Evolutionary conservation across 92 coral and sea anemone species (phyloP).

Genomic region (Parazoanthus darwini): DNA sequence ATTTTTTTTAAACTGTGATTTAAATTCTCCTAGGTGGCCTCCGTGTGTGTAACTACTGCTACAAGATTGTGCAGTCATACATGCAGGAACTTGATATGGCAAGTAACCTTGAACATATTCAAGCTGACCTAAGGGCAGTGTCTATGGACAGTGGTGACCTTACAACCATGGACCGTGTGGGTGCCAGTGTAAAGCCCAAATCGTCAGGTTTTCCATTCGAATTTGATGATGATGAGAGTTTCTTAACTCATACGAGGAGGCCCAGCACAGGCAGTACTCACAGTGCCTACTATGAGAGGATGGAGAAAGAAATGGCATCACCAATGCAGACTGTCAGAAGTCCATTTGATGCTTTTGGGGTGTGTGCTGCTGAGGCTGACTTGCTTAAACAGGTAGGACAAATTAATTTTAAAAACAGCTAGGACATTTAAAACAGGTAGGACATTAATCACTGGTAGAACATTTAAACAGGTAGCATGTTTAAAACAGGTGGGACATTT

Average conservation of each 20-base stretch:
- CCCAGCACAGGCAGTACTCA: conserved; percentile 47
- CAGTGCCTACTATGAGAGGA: conserved; percentile 54
- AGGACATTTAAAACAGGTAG: no score
- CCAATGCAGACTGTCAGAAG: conserved; percentile 52
- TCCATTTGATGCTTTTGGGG: conserved; percentile 98
- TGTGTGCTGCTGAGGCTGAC: conserved; percentile 95
- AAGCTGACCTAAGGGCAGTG: conserved; percentile 78
- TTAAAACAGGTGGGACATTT: conserved; percentile 60
- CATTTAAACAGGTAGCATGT: no score
- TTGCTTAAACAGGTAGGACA: conserved; percentile 82
- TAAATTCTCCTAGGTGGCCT: conserved; percentile 64
- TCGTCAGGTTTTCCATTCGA: conserved; percentile 59
- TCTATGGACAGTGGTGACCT: conserved; percentile 61
- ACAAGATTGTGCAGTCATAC: conserved; percentile 84
- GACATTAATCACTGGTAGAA: no score
- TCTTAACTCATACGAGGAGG: conserved; percentile 51
- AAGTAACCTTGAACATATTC: conserved; percentile 80
- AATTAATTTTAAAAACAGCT: no score
- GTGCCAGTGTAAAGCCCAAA: conserved; percentile 48
- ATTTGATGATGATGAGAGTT: conserved; percentile 82
- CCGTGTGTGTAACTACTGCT: conserved; percentile 91
- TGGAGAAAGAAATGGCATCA: conserved; percentile 59
- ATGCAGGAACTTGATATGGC: conserved; percentile 75
- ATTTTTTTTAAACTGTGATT: neutral
- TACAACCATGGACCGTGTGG: conserved; percentile 34